A percentile compares a stretch with the other conserved stretches of the same genome.
phyloP scores from a whole-genome alignment of 2,888 invertebrate genomes.

The Dryomyza anilis region DNA sequence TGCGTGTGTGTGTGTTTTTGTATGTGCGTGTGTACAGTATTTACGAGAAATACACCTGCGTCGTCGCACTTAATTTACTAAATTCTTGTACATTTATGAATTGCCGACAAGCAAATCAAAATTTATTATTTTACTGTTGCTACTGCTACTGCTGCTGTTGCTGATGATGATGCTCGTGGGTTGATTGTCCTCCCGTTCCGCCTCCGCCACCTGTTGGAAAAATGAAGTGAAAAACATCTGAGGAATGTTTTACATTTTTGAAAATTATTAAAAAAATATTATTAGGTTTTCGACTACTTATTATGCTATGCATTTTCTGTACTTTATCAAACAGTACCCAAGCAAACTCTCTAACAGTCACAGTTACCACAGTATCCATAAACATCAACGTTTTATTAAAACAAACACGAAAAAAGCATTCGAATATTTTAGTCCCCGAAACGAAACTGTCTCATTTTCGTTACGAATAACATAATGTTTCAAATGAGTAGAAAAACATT shows the following conservation, averaged over 20 bases:
- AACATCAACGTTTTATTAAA: no score
- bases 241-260: constrained; percentile 43
- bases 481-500: no score
- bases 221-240: constrained; percentile 51
- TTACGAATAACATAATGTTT: no score
- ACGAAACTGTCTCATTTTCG: no score
- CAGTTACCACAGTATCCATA: no score
- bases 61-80: constrained; percentile 18
- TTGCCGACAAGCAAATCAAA: constrained; percentile 21
- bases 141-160: constrained; percentile 33
- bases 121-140: constrained; percentile 34
- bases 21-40: not conserved
- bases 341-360: no score
- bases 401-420: no score
- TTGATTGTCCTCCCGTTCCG: constrained; percentile 37
- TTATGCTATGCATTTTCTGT: not conserved
- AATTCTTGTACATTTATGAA: constrained; percentile 31
- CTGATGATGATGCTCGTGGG: constrained; percentile 33
- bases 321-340: no score
- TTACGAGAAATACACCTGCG: not conserved
- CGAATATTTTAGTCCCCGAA: no score
- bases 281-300: not conserved
- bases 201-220: constrained; percentile 48
- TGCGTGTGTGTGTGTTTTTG: not conserved
- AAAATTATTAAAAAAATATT: not conserved